Base-by-base conservation (phyloP, 1,140 invertebrate species). In the Hyposmocoma kahamanoa region DNA sequence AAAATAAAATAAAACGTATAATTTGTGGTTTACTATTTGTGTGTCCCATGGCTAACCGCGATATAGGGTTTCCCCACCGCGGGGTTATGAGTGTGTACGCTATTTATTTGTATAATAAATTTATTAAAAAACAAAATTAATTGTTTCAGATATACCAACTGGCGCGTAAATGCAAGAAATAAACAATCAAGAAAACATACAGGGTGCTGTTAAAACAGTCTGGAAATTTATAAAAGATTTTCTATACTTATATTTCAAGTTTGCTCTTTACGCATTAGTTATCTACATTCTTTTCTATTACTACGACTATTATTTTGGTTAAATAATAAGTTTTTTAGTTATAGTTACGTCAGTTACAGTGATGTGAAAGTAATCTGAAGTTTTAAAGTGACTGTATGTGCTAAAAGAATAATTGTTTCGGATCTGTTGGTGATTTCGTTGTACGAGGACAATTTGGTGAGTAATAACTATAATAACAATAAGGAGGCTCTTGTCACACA, bases 261-360 rank as follows among this genome's bases (percentile, higher is more conserved):
- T 84, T 20, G 66, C 63, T 1, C 22, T 78, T 0, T 84, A 84
- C 52, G 81, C 81, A 0, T 26, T 84, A n/a, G 46, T 57, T 9
- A 74, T 84, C n/a, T 84, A 84, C 50, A 50, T 78, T 1, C 13
- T 79, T 6, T 84, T 82, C 53, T 82, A 74, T 60, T 81, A 69
- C 45, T 81, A 76, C 60, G 73, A 75, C 56, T 74, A 71, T 55
- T 82, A 72, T 62, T 72, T 80, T 41, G 66, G 67, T 13, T 72
- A 62, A 45, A 48, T 21, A 30, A n/a, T n/a, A n/a, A n/a, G n/a
- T 22, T 51, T 45, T 43, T 39, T 50, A 39, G 54, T 42, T 57
- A 28, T 36, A 39, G 58, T 55, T 50, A 57, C 20, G 32, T 36
- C 28, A 42, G 42, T n/a, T 36, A 52, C 43, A 53, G 57, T 28